These are phyloP conservation scores for Drosophila atripex DNA, from an alignment of 2,888 invertebrate species.

Conservation along the genomic window DNA sequence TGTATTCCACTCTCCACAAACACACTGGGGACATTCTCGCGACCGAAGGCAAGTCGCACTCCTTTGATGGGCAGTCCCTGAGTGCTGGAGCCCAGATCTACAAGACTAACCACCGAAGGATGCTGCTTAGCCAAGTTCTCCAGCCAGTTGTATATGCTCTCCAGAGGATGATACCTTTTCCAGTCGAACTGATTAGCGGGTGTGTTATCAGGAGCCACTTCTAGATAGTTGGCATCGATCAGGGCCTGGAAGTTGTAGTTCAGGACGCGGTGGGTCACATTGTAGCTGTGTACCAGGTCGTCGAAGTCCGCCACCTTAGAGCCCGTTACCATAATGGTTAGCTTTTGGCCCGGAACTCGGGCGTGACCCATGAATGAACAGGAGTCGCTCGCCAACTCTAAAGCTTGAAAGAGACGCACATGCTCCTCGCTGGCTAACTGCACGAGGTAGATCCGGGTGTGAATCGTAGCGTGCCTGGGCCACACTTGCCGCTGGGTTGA, in stretches of 20 bases:
- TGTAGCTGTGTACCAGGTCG: slow-evolving; percentile 68
- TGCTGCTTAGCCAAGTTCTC: slow-evolving; percentile 63
- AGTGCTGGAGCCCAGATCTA: slow-evolving; percentile 84
- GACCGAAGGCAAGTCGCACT: slow-evolving; percentile 82
- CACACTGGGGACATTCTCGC: slow-evolving; percentile 78
- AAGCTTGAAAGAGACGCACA: slow-evolving; percentile 57
- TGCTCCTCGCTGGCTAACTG: slow-evolving; percentile 48
- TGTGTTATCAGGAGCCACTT: slow-evolving; percentile 45
- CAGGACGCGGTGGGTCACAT: slow-evolving; percentile 73
- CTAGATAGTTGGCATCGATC: slow-evolving; percentile 71
- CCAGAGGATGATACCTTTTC: slow-evolving; percentile 80
- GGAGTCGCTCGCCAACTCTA: slow-evolving; percentile 80
- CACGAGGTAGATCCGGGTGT: slow-evolving; percentile 78
- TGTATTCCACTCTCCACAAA: slow-evolving; percentile 85
- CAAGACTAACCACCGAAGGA: slow-evolving; percentile 77
- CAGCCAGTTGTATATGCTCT: slow-evolving; percentile 81
- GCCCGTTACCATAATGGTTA: slow-evolving; percentile 80
- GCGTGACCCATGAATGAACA: slow-evolving; percentile 77
- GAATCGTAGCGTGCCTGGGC: slow-evolving; percentile 78
- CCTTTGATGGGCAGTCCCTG: slow-evolving; percentile 85
- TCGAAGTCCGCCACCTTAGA: slow-evolving; percentile 79
- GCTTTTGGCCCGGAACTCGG: slow-evolving; percentile 70
- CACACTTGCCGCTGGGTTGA: slow-evolving; percentile 9
- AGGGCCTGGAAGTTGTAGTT: slow-evolving; percentile 73
- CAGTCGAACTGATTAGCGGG: slow-evolving; percentile 71